Percentiles rank a stretch among this genome's conserved stretches.
These are phyloP conservation scores for Campoletis sonorensis DNA, from an alignment of 1,140 invertebrate genomes.

Conservation along the genomic window DNA sequence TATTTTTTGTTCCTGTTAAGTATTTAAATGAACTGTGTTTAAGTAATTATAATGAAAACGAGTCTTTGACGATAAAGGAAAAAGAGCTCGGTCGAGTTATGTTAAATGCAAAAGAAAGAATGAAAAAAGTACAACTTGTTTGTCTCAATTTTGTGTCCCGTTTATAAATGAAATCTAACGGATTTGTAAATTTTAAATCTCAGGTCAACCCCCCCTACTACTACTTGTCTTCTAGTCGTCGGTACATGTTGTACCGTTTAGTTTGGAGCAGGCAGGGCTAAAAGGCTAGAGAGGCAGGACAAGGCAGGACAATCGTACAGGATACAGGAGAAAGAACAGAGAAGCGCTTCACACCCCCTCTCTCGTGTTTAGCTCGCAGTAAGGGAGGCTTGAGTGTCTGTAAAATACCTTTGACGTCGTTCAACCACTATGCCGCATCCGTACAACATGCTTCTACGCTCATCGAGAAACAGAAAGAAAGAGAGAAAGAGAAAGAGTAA, in stretches of 20 bases:
- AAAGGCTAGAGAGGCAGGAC: slow-evolving; percentile 67
- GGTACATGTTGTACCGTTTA: slow-evolving; percentile 75
- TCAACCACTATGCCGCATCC: slow-evolving; percentile 27
- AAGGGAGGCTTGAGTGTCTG: slow-evolving; percentile 61
- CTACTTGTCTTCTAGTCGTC: slow-evolving; percentile 76
- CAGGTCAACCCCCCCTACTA: slow-evolving; percentile 74
- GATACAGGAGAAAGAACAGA: slow-evolving; percentile 64
- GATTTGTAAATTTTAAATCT: slow-evolving; percentile 76
- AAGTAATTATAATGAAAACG: background rate
- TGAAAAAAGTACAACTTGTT: slow-evolving; percentile 12
- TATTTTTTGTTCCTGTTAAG: background rate
- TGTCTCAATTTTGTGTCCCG: slow-evolving; percentile 34
- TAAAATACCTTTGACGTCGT: slow-evolving; percentile 30
- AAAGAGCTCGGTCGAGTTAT: background rate
- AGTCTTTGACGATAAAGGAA: slow-evolving; percentile 20
- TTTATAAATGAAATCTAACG: slow-evolving; percentile 66
- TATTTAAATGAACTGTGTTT: too few species aligned
- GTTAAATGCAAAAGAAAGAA: slow-evolving; percentile 1
- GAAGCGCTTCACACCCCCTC: slow-evolving; percentile 63
- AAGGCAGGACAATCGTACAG: slow-evolving; percentile 67
- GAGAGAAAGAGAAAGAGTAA: slow-evolving; percentile 2
- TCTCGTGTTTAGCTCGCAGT: slow-evolving; percentile 66
- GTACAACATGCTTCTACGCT: slow-evolving; percentile 28
- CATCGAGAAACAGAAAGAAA: slow-evolving; percentile 8
- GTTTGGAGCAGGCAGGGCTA: slow-evolving; percentile 74